Conservation (phyloP, 2,797 vertebrate genomes). For the Halcyon smyrnensis region DNA sequence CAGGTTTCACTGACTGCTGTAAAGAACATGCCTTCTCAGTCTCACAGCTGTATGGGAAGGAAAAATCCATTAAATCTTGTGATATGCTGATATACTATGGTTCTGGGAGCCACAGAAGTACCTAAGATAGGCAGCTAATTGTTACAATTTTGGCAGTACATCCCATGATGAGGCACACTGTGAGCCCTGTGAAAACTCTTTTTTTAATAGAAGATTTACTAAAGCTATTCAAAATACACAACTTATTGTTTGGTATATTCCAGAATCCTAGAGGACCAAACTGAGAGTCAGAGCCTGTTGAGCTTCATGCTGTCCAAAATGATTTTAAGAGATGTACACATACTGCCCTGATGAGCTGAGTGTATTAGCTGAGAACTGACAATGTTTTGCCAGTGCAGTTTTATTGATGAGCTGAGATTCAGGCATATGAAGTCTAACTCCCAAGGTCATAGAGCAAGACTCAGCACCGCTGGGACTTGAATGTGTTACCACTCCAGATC, state of each 20-base stretch:
- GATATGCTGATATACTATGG: not conserved
- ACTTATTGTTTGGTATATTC: conserved; percentile 11
- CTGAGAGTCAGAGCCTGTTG: not conserved
- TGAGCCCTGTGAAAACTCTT: not conserved
- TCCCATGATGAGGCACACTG: not conserved
- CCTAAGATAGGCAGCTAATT: conserved; percentile 61
- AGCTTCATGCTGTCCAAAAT: conserved; percentile 22
- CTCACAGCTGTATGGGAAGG: not conserved
- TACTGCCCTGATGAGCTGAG: conserved; percentile 1
- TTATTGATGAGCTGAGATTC: not conserved
- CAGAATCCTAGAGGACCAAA: conserved; percentile 22
- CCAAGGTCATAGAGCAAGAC: not conserved
- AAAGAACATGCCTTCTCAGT: not conserved
- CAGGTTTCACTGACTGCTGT: not conserved
- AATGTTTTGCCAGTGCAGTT: not conserved
- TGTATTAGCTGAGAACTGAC: not conserved
- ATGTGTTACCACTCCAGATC: not conserved
- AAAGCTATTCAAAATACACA: conserved; percentile 39
- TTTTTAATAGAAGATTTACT: conserved; percentile 31
- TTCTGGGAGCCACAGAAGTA: conserved; percentile 53
- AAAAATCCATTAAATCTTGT: conserved; percentile 39
- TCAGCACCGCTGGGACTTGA: not conserved
- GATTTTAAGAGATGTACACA: not conserved
- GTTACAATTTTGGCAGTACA: conserved; percentile 48
- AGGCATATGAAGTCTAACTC: not conserved